phyloP scores from a whole-genome alignment of 2,888 invertebrate genomes.

The Tetrapedia diversipes region DNA sequence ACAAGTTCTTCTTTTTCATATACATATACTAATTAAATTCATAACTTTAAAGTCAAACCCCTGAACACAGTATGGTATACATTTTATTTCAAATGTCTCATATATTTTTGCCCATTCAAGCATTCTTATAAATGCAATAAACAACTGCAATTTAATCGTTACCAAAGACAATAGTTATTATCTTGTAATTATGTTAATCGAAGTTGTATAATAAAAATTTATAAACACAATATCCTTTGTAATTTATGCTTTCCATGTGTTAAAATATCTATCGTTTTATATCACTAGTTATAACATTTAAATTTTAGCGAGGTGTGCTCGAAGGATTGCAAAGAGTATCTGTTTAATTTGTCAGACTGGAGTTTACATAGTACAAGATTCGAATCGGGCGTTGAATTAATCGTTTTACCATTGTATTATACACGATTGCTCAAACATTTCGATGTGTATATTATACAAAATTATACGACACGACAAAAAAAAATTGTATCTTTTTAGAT shows the following conservation, averaged over 20 bases:
- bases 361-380: slow-evolving; percentile 24
- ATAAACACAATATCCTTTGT: background rate
- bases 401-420: slow-evolving; percentile 52
- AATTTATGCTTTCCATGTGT: background rate
- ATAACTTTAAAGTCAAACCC: too few species aligned
- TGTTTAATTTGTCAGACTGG: slow-evolving; percentile 24
- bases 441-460: slow-evolving; percentile 68
- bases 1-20: too few species aligned
- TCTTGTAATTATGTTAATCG: background rate
- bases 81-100: too few species aligned
- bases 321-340: background rate
- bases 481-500: slow-evolving; percentile 77
- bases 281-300: background rate
- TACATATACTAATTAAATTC: too few species aligned
- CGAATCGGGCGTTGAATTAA: slow-evolving; percentile 26
- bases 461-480: slow-evolving; percentile 54
- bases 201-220: background rate
- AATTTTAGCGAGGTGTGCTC: background rate
- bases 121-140: too few species aligned
- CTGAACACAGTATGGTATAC: too few species aligned
- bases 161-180: background rate
- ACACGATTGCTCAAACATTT: slow-evolving; percentile 71
- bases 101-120: too few species aligned
- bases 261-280: background rate
- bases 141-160: too few species aligned